Base-by-base conservation (phyloP, 1,140 invertebrate species). In the Scaptomyza hsui region DNA sequence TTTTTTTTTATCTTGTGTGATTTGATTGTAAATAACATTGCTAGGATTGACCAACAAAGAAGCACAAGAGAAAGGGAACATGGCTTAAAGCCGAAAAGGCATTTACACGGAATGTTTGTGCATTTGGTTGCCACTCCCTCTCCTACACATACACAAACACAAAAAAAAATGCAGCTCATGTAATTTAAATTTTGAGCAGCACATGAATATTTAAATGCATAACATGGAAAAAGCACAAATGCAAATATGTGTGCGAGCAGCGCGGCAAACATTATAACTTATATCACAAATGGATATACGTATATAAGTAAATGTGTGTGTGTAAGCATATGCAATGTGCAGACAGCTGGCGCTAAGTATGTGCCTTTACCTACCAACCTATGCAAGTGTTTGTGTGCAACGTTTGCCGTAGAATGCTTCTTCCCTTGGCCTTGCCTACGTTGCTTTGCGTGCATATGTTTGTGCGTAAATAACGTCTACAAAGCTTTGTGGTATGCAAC, bases 201-300 rank as follows among this genome's bases (percentile, higher is more conserved):
- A 15, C 63, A 72, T 72, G 70, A 72, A 72, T 72, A 72, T 72
- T 72, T 72, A 68, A 72, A 68, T 72, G 55, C 42, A 64, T 55
- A 55, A 67, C 67, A 72, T 67, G 41, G 48, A 67, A 72, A 72
- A 72, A 59, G 70, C 56, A 72, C 62, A 72, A 72, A 47, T 67
- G 62, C 55, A 53, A 64, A 72, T 68, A 19, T 29, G 53, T 52
- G 7, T 51, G 12, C 29, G 26, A 15, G n/a, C 26, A 9, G 26
- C 26, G 26, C 6, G 5, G 26, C 10, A 45, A 13, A 55, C 37
- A 55, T 39, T 10, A 39, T 21, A 21, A 18, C 15, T 7, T 21
- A 12, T 13, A 35, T 15, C 49, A 13, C 24, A 13, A 3, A 48
- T 4, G 26, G 2, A 45, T 39, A 48, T 26, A 4, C 5, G 13